Percentiles rank a stretch among this genome's conserved stretches.
These are phyloP conservation scores for Sarcophaga bullata DNA, from an alignment of 1,140 invertebrate genomes.

Conservation along the genomic window DNA sequence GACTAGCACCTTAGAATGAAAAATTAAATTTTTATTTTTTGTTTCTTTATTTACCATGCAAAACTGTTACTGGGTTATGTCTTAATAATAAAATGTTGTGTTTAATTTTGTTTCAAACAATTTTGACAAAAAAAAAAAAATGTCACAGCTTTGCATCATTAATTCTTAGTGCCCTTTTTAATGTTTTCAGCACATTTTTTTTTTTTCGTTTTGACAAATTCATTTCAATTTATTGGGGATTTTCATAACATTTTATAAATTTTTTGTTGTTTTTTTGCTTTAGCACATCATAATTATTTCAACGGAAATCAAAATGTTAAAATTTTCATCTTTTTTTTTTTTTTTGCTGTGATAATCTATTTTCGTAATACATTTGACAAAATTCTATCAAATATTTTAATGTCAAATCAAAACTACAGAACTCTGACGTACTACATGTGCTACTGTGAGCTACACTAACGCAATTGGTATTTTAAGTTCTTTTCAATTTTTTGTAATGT, in stretches of 20 bases:
- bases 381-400: not conserved
- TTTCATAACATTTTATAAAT: not conserved
- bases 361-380: not conserved
- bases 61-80: not conserved
- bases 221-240: not conserved
- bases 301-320: not conserved
- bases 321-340: not conserved
- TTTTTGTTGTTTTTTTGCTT: not conserved
- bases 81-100: not conserved
- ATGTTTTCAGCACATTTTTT: not conserved
- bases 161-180: conserved; percentile 2
- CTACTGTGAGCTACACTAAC: no score
- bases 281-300: not conserved
- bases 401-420: no score
- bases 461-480: no score
- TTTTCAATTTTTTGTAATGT: no score
- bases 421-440: no score
- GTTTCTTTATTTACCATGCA: no score
- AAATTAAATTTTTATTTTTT: no score
- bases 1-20: no score
- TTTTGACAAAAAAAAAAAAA: not conserved
- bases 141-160: not conserved
- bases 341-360: not conserved
- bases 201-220: not conserved
- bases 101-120: not conserved